Conservation (phyloP, 2,113 vertebrate species). For the Larimichthys polyactis region DNA sequence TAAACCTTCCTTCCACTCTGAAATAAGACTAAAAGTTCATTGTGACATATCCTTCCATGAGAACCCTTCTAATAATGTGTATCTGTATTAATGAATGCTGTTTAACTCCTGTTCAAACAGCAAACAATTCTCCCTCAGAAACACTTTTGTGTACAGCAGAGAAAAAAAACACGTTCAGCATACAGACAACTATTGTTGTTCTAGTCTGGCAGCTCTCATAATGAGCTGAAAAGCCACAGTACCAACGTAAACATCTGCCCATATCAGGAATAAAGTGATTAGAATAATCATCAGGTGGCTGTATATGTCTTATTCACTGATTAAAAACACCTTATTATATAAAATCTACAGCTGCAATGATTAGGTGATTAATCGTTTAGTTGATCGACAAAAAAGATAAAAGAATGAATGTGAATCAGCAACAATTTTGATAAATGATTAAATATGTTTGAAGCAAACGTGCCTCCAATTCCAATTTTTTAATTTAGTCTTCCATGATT, state of each 20-base stretch:
- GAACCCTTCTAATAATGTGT: conserved; percentile 2
- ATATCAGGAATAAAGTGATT: neutral
- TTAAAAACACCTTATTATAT: neutral
- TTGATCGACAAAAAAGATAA: neutral
- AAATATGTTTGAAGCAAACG: neutral
- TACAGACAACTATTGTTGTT: conserved; percentile 9
- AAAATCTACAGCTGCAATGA: neutral
- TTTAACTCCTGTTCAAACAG: neutral
- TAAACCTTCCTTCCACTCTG: conserved; percentile 12
- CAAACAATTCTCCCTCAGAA: neutral
- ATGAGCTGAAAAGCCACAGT: conserved; percentile 15
- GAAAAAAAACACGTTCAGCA: conserved; percentile 37
- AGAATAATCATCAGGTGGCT: neutral
- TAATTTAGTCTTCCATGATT: neutral
- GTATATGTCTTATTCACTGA: conserved; percentile 6
- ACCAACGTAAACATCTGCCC: conserved; percentile 8
- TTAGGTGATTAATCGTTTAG: neutral
- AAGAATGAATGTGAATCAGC: too few relatives aligned
- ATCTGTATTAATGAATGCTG: neutral
- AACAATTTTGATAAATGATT: neutral
- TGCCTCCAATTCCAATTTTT: neutral
- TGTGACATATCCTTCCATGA: neutral
- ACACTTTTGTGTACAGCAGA: conserved; percentile 7
- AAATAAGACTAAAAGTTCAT: conserved; percentile 1
- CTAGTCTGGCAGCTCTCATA: conserved; percentile 5